These are phyloP conservation scores for Dendropsophus ebraccatus DNA, from an alignment of 2,113 vertebrate species.

Conservation along the genomic window DNA sequence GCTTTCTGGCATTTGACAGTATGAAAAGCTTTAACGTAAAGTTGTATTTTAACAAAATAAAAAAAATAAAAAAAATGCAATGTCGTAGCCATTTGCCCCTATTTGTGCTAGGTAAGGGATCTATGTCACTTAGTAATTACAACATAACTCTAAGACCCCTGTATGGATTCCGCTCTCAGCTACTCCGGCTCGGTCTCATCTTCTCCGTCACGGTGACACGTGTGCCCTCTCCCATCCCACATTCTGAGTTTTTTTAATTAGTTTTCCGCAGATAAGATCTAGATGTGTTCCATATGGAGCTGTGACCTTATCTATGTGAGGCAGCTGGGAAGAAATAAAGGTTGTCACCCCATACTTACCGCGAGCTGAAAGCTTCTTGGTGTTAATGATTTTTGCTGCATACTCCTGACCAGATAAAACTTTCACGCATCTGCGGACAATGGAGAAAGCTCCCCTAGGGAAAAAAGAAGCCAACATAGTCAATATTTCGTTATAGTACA, in stretches of 20 bases:
- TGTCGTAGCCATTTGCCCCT: too few species aligned
- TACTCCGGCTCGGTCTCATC: not conserved
- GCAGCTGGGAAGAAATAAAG: slow-evolving; percentile 13
- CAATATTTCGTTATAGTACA: not conserved
- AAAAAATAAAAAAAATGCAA: too few species aligned
- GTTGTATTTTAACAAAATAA: too few species aligned
- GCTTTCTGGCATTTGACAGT: too few species aligned
- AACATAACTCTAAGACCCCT: not conserved
- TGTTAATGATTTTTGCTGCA: slow-evolving; percentile 85
- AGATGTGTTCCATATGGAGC: slow-evolving; percentile 29
- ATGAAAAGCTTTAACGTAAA: too few species aligned
- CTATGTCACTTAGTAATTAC: not conserved
- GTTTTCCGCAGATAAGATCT: slow-evolving; percentile 27
- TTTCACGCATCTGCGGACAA: slow-evolving; percentile 82
- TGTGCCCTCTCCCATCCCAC: not conserved
- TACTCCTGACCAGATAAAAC: slow-evolving; percentile 82
- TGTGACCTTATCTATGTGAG: slow-evolving; percentile 5
- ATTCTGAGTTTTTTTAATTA: slow-evolving; percentile 7
- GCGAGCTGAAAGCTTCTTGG: slow-evolving; percentile 83
- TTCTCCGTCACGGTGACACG: not conserved
- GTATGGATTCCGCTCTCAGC: not conserved
- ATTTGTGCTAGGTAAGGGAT: not conserved
- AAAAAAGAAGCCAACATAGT: slow-evolving; percentile 52
- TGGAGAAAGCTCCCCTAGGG: slow-evolving; percentile 81
- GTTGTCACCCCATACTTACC: slow-evolving; percentile 66